A percentile compares a stretch with the other conserved stretches of the same genome.
phyloP scores from a whole-genome alignment of 2,113 vertebrate species.

The Aphyosemion australe region DNA sequence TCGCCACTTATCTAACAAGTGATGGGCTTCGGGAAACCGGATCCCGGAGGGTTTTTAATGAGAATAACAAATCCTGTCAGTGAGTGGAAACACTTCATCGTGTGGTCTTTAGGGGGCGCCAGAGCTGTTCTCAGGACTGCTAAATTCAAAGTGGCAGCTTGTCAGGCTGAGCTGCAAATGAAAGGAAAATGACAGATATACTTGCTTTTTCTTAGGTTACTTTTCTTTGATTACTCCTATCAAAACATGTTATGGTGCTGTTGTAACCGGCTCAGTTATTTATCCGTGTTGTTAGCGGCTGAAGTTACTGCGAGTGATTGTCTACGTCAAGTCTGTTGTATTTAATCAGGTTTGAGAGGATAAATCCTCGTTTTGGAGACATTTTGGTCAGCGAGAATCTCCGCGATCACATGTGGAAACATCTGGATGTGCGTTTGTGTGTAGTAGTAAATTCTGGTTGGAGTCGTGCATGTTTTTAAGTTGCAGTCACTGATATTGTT shows the following conservation, averaged over 20 bases:
- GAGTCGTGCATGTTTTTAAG: conserved; percentile 40
- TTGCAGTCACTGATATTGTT: conserved; percentile 50
- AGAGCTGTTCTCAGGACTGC: conserved; percentile 33
- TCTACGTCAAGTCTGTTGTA: conserved; percentile 36
- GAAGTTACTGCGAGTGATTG: conserved; percentile 46
- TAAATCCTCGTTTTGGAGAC: conserved; percentile 49
- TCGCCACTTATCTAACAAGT: conserved; percentile 68
- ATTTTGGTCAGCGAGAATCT: conserved; percentile 42
- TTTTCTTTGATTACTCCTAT: conserved; percentile 56
- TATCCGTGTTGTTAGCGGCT: conserved; percentile 44
- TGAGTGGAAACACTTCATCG: neutral
- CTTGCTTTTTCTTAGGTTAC: conserved; percentile 38
- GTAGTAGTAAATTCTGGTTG: conserved; percentile 43
- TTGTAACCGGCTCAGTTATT: conserved; percentile 43
- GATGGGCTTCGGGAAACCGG: conserved; percentile 68
- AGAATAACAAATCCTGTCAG: conserved; percentile 59
- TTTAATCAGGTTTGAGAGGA: conserved; percentile 59
- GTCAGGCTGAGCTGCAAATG: conserved; percentile 28
- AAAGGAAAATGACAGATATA: conserved; percentile 54
- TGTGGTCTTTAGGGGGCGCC: conserved; percentile 57
- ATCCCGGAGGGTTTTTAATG: conserved; percentile 71
- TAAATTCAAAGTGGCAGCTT: neutral
- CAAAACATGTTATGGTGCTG: conserved; percentile 59
- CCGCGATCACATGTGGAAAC: conserved; percentile 53
- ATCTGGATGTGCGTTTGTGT: conserved; percentile 30